phyloP scores from a whole-genome alignment of 2,797 vertebrate species.

The Gadopsis bispinosus region DNA sequence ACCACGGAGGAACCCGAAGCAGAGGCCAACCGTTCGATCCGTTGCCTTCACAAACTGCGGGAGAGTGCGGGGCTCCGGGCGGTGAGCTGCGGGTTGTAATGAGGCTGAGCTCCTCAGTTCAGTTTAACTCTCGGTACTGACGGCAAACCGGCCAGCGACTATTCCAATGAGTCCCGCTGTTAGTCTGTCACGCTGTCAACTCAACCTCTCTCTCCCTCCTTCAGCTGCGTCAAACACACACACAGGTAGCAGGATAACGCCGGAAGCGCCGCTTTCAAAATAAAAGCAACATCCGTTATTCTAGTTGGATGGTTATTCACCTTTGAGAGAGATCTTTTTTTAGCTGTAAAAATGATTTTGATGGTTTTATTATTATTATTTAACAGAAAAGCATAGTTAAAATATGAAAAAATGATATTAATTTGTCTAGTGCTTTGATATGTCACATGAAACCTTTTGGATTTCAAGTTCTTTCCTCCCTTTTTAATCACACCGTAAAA shows the following conservation, averaged over 20 bases:
- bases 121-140: slow-evolving; percentile 9
- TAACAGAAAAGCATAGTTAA: background rate
- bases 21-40: slow-evolving; percentile 38
- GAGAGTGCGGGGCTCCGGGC: slow-evolving; percentile 18
- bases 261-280: slow-evolving; percentile 36
- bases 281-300: slow-evolving; percentile 36
- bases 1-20: slow-evolving; percentile 48
- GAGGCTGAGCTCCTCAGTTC: background rate
- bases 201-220: slow-evolving; percentile 49
- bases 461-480: background rate
- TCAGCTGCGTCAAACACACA: slow-evolving; percentile 59
- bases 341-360: background rate
- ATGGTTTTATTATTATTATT: too few species aligned
- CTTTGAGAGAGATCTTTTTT: background rate
- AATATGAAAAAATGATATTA: background rate
- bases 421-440: background rate
- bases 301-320: too few species aligned
- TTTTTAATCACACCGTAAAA: background rate
- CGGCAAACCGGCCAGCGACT: slow-evolving; percentile 17
- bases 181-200: slow-evolving; percentile 64
- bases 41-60: slow-evolving; percentile 28
- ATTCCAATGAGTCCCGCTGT: slow-evolving; percentile 37
- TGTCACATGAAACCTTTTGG: background rate
- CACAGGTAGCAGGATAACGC: background rate
- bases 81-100: background rate